phyloP scores from a whole-genome alignment of 2,797 vertebrate species.

The Hemibagrus guttatus region DNA sequence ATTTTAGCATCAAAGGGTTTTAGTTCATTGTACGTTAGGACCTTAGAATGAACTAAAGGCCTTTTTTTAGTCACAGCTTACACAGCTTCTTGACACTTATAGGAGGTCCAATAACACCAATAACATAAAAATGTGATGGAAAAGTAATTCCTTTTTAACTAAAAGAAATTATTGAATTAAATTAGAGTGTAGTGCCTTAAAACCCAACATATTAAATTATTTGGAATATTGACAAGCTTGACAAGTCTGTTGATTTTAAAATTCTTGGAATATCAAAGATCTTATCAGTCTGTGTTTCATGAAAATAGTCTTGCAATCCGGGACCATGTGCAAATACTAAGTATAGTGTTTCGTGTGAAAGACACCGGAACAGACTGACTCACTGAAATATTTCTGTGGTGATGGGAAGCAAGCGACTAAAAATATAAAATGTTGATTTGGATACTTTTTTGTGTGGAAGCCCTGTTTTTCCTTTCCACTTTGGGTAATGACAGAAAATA shows the following conservation, averaged over 20 bases:
- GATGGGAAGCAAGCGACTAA: neutral
- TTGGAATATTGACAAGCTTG: neutral
- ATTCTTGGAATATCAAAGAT: neutral
- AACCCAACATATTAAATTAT: neutral
- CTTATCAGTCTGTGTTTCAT: neutral
- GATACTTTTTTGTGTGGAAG: neutral
- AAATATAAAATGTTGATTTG: slow-evolving; percentile 9
- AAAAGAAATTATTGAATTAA: neutral
- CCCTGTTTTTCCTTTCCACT: neutral
- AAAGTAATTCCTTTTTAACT: neutral
- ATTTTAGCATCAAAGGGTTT: neutral
- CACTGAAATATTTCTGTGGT: neutral
- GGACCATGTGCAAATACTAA: neutral
- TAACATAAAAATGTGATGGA: neutral
- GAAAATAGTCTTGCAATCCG: neutral
- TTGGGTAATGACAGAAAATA: neutral
- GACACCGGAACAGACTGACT: neutral
- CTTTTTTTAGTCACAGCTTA: neutral
- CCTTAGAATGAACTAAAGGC: too few relatives aligned
- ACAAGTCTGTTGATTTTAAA: neutral
- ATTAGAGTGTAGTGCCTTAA: neutral
- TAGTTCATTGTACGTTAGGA: neutral
- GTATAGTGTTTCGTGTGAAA: neutral
- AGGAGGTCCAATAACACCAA: neutral
- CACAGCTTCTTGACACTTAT: neutral